Evolutionary conservation across 1,140 invertebrate genomes (phyloP), one percentile per base, ranked within the genome.

Genomic region (Microvelia longipes): DNA sequence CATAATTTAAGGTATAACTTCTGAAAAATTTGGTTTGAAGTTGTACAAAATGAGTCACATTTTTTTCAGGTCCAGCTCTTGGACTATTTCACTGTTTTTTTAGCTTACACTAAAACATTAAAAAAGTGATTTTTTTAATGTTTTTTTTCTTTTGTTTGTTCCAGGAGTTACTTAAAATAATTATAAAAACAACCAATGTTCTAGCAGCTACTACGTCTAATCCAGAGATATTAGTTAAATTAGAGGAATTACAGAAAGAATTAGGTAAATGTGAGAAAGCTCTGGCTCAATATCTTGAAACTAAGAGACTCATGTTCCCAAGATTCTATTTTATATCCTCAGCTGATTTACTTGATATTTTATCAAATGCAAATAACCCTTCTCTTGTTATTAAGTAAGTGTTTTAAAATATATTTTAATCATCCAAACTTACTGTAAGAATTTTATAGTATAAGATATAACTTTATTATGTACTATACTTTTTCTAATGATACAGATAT

Each of bases 291-390:
- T 98, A 98, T 81, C 83, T 98, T 74, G 95, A 98, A 84, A 97
- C 94, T 0, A 98, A 98, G 80, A 84, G 96, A 76, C 82, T 97
- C 50, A 93, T 93, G n/a, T 98, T 98, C 82, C 95, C 96, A 27
- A 84, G 93, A 77, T 98, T 98, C 82, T 98, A 98, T 80, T 98
- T 98, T 80, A 92, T 98, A 1, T 97, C 94, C 19, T 94, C 93
- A n/a, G 94, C 92, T 69, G 96, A 98, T 84, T 81, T 98, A 30
- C 80, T 98, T 28, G 96, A 98, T 79, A 92, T 98, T 73, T 82
- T 98, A 65, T 96, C 94, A 2, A 98, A 97, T 81, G 95, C 94
- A 71, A 97, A 96, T 79, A 90, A 94, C 78, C 94, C 95, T 26
- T 84, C 88, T 76, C 81, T 91, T 71, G 90, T 94, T 2, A 86